Evolutionary conservation across 2,797 vertebrate genomes (phyloP).

Genomic region (Poeciliopsis infans): DNA sequence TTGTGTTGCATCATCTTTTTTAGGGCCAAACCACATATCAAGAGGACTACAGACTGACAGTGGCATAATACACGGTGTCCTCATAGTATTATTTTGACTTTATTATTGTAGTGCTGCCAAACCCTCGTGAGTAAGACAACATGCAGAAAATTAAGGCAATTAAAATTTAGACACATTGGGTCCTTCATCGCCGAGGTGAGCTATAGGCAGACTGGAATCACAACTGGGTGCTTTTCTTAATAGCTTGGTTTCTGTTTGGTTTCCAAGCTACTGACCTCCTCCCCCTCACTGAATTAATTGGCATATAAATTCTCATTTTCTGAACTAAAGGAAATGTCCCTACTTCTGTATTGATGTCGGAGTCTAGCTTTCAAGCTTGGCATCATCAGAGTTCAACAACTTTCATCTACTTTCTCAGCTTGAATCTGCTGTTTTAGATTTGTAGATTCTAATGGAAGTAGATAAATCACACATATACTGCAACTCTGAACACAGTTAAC

Average conservation of each 20-base stretch:
- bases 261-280: background rate
- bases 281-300: background rate
- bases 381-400: background rate
- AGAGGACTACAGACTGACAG: too few relatives aligned
- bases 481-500: background rate
- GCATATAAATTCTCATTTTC: background rate
- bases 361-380: background rate
- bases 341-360: background rate
- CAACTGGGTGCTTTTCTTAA: background rate
- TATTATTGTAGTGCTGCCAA: background rate
- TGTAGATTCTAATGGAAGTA: background rate
- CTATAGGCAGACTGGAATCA: background rate
- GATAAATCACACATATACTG: background rate
- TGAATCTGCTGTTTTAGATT: background rate
- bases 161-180: background rate
- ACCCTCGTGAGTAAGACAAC: background rate
- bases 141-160: background rate
- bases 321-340: background rate
- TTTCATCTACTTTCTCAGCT: background rate
- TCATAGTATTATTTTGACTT: background rate
- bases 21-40: background rate
- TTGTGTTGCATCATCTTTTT: background rate
- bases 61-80: background rate
- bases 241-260: background rate
- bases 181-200: background rate